Evolutionary conservation across 2,113 vertebrate species (phyloP), one percentile per base, ranked within the genome.

Genomic region (Dryoscopus gambensis): DNA sequence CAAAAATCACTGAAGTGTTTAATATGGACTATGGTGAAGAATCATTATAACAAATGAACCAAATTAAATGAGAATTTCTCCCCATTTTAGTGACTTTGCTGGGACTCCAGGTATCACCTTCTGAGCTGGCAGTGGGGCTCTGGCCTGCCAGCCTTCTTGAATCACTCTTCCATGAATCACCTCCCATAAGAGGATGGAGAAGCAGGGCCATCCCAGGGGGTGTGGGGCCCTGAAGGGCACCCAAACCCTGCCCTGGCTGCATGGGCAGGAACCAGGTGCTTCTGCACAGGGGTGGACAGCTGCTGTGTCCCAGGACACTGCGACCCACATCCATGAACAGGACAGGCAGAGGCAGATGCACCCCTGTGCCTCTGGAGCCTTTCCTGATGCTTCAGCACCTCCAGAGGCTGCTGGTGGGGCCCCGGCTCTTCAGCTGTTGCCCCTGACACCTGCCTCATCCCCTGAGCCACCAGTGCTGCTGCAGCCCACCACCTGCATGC

Each of bases 1-100:
- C 92, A 97, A 97, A 93, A 96, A 95, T 97, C 94, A 85, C 94
- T 96, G 91, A 96, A 95, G 89, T 96, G 89, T 97, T 96, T 83
- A 94, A 97, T 94, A 89, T 84, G 95, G 92, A 86, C 94, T 80
- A 50, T 71, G 94, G 84, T 90, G 90, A 90, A 84, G 81, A 84
- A 86, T 76, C 91, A 85, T 92, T 92, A 83, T 46, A 71, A 71
- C 86, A 85, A 97, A 96, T 90, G 96, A 97, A 94, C 70, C 85
- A 90, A 83, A 84, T 85, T 88, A 92, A 91, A 95, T 68, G 90
- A 90, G 76, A 86, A 63, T 53, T 90, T 95, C 93, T 80, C 78
- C 94, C 71, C 69, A 5, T 93, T 74, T 91, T 39, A 74, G 57
- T 49, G 88, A 94, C 84, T 91, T 95, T 84, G 23, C 65, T 39